Evolutionary conservation across 2,888 invertebrate genomes (phyloP), one percentile per base, ranked within the genome.

Genomic region (Itoplectis maculator): DNA sequence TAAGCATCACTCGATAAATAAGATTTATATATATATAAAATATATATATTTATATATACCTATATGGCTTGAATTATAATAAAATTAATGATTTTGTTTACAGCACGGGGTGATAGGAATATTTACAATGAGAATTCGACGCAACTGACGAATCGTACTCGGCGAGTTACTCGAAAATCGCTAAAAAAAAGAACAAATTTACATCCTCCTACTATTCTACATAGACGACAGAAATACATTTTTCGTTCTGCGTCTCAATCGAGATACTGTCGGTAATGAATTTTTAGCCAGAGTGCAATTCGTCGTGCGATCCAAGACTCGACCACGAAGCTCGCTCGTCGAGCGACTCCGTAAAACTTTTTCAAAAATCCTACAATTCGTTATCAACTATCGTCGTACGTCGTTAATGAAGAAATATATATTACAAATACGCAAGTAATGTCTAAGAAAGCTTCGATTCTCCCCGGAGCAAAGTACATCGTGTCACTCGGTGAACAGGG

Each of bases 401-500:
- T 29, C 45, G 40, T 65, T 45, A 54, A 42, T 8, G 63, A 70
- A 56, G 45, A 23, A 56, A 61, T 68, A 59, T 87, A 84, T 85
- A 87, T 79, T 85, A 73, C 75, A 79, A 78, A 68, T 84, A 86
- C 79, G 66, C 66, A 77, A 80, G n/a, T 69, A 69, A n/a, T 18
- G 15, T 78, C 80, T 84, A 77, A 83, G 74, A 84, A 84, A 85
- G 81, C 81, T 85, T 81, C 79, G 81, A 86, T 82, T 83, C 54
- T 85, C 74, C 70, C 85, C 84, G 83, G 85, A 86, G 86, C 83
- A 88, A 69, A 86, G 85, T 86, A 78, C 84, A 86, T 84, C 81
- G 85, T 81, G 84, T 86, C 85, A 88, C 84, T 88, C 86, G 86
- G 81, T 85, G 86, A 86, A 85, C 84, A 82, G 82, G 77, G 54